Conservation (phyloP, 2,888 invertebrate species). For the Dione juno region DNA sequence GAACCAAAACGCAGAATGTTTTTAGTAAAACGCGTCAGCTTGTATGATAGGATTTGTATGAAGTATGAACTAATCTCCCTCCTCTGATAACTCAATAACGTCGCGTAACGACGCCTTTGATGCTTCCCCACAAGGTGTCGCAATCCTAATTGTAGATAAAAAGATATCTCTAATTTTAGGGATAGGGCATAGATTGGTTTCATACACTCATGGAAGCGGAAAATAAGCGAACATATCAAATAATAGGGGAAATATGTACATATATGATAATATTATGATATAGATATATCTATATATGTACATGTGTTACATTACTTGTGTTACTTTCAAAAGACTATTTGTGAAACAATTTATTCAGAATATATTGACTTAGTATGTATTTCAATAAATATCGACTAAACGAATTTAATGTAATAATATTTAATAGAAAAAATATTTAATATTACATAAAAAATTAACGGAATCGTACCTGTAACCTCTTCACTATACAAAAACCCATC, state of each 20-base stretch:
- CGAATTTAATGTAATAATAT: no score
- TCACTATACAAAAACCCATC: no score
- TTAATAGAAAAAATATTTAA: no score
- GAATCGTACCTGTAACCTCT: no score
- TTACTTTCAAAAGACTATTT: no score
- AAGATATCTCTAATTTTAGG: constrained; percentile 76
- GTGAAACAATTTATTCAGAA: no score
- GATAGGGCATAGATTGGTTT: constrained; percentile 46
- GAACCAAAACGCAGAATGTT: constrained; percentile 79
- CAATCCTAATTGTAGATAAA: constrained; percentile 84
- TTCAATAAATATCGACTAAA: no score
- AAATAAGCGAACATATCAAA: constrained; percentile 23
- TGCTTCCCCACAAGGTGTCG: constrained; percentile 71
- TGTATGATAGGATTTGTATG: constrained; percentile 83
- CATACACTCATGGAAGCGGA: constrained; percentile 29
- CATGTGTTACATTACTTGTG: no score
- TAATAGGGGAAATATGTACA: neutral
- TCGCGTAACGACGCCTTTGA: constrained; percentile 82
- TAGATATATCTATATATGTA: no score
- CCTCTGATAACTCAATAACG: constrained; percentile 82
- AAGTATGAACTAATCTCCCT: constrained; percentile 83
- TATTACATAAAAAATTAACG: no score
- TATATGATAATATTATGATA: neutral
- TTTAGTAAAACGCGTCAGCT: constrained; percentile 82
- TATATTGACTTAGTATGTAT: no score